phyloP scores from a whole-genome alignment of 2,888 invertebrate genomes.

The Idaea straminata region DNA sequence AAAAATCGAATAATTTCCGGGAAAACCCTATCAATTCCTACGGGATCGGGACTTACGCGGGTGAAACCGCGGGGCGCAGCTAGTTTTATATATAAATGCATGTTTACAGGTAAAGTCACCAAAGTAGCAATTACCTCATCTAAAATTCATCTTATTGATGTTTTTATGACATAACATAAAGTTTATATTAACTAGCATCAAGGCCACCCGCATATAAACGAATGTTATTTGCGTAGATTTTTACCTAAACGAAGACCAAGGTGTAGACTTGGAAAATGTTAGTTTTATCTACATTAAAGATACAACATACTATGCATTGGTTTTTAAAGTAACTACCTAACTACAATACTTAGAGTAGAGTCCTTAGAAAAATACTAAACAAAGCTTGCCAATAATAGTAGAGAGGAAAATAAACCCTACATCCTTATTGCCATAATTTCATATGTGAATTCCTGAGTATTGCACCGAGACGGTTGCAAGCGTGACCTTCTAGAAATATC shows the following conservation, averaged over 20 bases:
- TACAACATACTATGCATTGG: background rate
- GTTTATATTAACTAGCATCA: background rate
- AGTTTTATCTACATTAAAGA: background rate
- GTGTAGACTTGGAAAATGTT: background rate
- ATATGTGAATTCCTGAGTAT: background rate
- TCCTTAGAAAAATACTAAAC: background rate
- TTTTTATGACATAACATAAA: background rate
- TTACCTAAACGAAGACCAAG: background rate
- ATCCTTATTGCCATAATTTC: background rate
- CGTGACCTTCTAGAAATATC: slow-evolving; percentile 64
- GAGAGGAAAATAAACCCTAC: background rate
- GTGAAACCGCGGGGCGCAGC: no score
- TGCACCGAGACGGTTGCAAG: slow-evolving; percentile 32
- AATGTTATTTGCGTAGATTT: background rate
- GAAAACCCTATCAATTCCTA: no score
- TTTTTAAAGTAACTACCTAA: background rate
- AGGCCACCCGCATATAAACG: background rate
- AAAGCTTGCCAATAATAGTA: background rate
- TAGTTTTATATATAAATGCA: no score
- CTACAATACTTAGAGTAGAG: no score
- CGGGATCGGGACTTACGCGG: no score
- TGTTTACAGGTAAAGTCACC: background rate
- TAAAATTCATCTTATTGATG: background rate
- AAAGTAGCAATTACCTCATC: slow-evolving; percentile 1
- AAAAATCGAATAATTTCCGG: no score